Percentiles rank a stretch among this genome's conserved stretches.
Conservation (phyloP, 2,888 invertebrate species). For the Eupithecia subfuscata region DNA sequence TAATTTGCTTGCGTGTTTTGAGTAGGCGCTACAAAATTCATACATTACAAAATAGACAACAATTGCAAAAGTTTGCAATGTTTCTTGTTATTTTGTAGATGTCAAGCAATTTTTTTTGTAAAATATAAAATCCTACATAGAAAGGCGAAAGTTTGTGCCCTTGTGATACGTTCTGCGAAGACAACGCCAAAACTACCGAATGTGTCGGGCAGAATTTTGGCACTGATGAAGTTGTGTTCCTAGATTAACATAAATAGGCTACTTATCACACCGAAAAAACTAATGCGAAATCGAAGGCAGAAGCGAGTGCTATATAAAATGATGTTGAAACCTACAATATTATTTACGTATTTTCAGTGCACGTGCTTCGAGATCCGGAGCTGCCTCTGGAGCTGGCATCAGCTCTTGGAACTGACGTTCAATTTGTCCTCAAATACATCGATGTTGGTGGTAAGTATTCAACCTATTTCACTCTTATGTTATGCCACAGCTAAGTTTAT, state of each 20-base stretch:
- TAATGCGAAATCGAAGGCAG: neutral
- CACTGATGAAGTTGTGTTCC: neutral
- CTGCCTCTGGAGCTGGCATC: slow-evolving; percentile 86
- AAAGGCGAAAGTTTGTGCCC: neutral
- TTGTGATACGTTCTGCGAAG: neutral
- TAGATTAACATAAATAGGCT: neutral
- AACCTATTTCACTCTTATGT: neutral
- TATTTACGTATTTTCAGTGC: slow-evolving; percentile 76
- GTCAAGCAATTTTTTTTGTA: neutral
- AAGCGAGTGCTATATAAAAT: neutral
- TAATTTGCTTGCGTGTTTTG: slow-evolving; percentile 22
- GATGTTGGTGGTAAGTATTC: slow-evolving; percentile 65
- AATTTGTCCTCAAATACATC: slow-evolving; percentile 85
- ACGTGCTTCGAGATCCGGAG: slow-evolving; percentile 84
- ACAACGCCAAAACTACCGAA: neutral
- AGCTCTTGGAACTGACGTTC: slow-evolving; percentile 83
- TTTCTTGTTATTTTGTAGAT: neutral
- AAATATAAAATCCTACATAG: neutral
- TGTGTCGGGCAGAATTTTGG: neutral
- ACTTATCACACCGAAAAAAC: neutral
- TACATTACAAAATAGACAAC: neutral
- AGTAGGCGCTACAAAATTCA: slow-evolving; percentile 15
- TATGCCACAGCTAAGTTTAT: neutral
- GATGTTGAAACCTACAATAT: neutral
- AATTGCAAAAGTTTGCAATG: neutral